Evolutionary conservation across 2,113 vertebrate species (phyloP).

Genomic region (Bucco capensis): DNA sequence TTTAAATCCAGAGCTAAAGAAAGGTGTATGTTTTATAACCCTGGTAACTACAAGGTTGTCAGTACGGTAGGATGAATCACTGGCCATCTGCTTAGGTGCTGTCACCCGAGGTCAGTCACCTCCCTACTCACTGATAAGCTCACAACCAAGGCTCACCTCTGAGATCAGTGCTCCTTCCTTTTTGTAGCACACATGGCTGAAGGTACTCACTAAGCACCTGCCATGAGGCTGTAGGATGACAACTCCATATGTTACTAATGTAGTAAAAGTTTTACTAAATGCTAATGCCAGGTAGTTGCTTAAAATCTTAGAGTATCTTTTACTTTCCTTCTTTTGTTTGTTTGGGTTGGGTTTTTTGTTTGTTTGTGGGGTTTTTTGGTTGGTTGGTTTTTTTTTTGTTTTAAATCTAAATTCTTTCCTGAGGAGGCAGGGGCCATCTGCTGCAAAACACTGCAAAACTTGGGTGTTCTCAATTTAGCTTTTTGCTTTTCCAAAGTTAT

Average conservation of each 20-base stretch:
- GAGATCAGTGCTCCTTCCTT: neutral
- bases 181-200: neutral
- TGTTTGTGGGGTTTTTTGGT: no score
- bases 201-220: fast-evolving
- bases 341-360: no score
- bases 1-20: neutral
- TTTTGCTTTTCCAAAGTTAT: neutral
- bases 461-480: neutral
- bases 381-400: no score
- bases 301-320: neutral
- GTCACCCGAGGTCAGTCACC: neutral
- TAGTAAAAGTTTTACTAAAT: neutral
- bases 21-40: neutral
- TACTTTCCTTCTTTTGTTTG: neutral
- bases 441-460: neutral
- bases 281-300: neutral
- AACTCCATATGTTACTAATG: fast-evolving
- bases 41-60: neutral
- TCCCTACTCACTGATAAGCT: fast-evolving
- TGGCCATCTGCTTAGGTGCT: neutral
- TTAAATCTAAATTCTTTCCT: neutral
- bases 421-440: neutral
- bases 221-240: fast-evolving
- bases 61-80: neutral
- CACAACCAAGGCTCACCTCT: neutral